Conservation (phyloP, 2,113 vertebrate genomes). For the Atractosteus spatula region DNA sequence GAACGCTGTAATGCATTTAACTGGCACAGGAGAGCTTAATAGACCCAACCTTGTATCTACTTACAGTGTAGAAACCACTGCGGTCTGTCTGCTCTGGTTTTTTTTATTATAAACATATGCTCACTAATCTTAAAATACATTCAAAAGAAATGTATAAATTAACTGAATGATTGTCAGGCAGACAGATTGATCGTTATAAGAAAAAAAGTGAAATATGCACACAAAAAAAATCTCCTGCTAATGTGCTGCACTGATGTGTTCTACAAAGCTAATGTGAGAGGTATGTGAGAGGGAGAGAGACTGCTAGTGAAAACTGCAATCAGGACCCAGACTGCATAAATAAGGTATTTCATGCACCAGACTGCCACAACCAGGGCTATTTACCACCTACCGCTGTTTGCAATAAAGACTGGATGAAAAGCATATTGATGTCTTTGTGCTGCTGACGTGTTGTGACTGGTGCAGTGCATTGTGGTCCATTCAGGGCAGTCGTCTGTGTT, state of each 20-base stretch:
- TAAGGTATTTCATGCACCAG: background rate
- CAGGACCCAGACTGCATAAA: background rate
- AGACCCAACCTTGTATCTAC: background rate
- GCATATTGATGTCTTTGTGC: slow-evolving; percentile 15
- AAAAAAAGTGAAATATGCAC: background rate
- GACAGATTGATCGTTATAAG: background rate
- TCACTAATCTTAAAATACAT: background rate
- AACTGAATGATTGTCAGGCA: background rate
- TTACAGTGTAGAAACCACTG: slow-evolving; percentile 1
- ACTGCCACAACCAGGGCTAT: slow-evolving; percentile 3
- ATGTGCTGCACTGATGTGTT: background rate
- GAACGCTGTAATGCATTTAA: too few relatives aligned
- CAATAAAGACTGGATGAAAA: slow-evolving; percentile 6
- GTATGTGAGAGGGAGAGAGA: background rate
- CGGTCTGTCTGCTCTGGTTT: background rate
- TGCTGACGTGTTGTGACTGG: slow-evolving; percentile 42
- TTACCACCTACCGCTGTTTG: slow-evolving; percentile 11
- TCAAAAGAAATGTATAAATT: background rate
- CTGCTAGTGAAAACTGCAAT: background rate
- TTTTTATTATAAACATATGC: slow-evolving; percentile 6
- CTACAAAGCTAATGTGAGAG: background rate
- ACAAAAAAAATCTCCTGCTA: background rate
- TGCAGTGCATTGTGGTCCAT: slow-evolving; percentile 39
- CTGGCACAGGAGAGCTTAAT: background rate
- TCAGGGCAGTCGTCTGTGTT: slow-evolving; percentile 34